Percentiles rank a stretch among this genome's conserved stretches.
phyloP scores from a whole-genome alignment of 2,888 invertebrate species.

The Synanthedon vespiformis region DNA sequence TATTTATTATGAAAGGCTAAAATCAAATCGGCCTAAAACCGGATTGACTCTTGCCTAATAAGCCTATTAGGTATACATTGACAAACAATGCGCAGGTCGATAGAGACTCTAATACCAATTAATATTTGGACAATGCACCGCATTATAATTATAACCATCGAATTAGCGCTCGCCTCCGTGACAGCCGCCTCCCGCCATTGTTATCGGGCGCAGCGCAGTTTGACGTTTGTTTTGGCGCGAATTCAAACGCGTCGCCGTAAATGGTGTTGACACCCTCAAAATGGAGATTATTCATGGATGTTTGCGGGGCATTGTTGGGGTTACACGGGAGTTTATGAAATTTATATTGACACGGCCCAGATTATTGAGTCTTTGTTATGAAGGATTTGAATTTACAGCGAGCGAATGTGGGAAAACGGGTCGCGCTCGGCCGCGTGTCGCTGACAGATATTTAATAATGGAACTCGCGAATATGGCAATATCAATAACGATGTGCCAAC shows the following conservation, averaged over 20 bases:
- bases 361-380: slow-evolving; percentile 61
- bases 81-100: slow-evolving; percentile 17
- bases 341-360: slow-evolving; percentile 62
- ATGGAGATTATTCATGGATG: slow-evolving; percentile 66
- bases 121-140: slow-evolving; percentile 39
- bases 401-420: slow-evolving; percentile 43
- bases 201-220: slow-evolving; percentile 18
- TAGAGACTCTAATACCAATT: slow-evolving; percentile 25
- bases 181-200: slow-evolving; percentile 21
- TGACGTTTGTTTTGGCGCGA: slow-evolving; percentile 59
- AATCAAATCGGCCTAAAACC: no score
- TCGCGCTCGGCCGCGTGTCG: slow-evolving; percentile 52
- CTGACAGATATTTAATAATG: slow-evolving; percentile 56
- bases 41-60: no score
- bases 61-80: slow-evolving; percentile 5
- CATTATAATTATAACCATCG: slow-evolving; percentile 47
- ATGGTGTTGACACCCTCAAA: slow-evolving; percentile 64
- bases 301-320: slow-evolving; percentile 56
- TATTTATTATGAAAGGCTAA: no score
- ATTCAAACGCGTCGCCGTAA: slow-evolving; percentile 35
- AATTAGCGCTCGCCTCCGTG: slow-evolving; percentile 34
- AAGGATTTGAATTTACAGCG: slow-evolving; percentile 48
- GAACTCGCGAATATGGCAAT: slow-evolving; percentile 12
- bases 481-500: slow-evolving; percentile 12
- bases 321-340: slow-evolving; percentile 59